Percentiles rank a stretch among this genome's conserved stretches.
These are phyloP conservation scores for Linepithema humile DNA, from an alignment of 1,140 invertebrate genomes.

Conservation along the genomic window DNA sequence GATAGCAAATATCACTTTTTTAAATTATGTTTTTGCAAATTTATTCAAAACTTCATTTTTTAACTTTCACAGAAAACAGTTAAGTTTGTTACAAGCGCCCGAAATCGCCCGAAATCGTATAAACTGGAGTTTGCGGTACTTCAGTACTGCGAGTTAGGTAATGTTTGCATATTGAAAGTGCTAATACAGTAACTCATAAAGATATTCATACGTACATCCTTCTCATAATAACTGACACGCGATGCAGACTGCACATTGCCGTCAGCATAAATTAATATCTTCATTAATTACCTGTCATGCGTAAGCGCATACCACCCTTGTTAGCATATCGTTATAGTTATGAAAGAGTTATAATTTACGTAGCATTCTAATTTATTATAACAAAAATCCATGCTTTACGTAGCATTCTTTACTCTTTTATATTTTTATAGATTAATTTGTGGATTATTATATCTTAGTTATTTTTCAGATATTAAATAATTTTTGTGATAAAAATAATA, in stretches of 20 bases:
- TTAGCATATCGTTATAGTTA: not conserved
- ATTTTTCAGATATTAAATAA: not conserved
- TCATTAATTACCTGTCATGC: not conserved
- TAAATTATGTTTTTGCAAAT: not conserved
- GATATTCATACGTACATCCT: not conserved
- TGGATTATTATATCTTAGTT: not conserved
- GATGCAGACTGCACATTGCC: not conserved
- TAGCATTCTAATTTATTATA: not conserved
- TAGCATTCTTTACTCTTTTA: not conserved
- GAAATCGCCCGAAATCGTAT: too few species aligned
- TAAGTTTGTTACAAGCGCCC: not conserved
- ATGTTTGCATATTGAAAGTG: not conserved
- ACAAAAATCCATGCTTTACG: not conserved
- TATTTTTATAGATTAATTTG: not conserved
- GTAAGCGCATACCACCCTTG: not conserved
- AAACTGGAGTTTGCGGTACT: slow-evolving; percentile 2
- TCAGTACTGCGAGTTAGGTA: not conserved
- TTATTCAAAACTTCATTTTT: not conserved
- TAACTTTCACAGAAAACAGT: not conserved
- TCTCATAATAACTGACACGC: not conserved
- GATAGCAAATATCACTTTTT: too few species aligned
- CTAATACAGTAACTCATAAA: not conserved
- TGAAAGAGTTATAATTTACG: too few species aligned
- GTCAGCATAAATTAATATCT: slow-evolving; percentile 4
- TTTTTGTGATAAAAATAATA: not conserved